Evolutionary conservation across 2,113 vertebrate species (phyloP).

Genomic region (Tetraodon nigroviridis): DNA sequence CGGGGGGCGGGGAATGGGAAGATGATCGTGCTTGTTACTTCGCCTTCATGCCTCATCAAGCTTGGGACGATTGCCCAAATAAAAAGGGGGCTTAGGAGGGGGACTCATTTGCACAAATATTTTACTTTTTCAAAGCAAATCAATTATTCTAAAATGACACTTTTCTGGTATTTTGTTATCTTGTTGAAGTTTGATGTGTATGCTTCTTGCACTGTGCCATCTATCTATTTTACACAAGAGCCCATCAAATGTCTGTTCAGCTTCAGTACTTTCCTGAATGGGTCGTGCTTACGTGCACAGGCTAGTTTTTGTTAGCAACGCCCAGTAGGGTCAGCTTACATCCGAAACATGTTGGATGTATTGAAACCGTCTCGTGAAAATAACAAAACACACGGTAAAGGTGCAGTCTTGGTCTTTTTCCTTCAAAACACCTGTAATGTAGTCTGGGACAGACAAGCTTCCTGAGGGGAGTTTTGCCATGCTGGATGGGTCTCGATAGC

Average conservation of each 20-base stretch:
- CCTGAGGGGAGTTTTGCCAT: neutral
- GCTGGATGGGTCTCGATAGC: neutral
- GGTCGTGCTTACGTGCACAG: too few relatives aligned
- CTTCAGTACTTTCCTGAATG: too few relatives aligned
- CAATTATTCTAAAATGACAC: conserved; percentile 52
- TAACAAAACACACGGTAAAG: too few relatives aligned
- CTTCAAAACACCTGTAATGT: neutral
- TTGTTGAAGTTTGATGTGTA: neutral
- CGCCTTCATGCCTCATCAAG: conserved; percentile 66
- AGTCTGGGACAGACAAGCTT: neutral
- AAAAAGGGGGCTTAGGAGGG: conserved; percentile 13
- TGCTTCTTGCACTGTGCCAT: neutral
- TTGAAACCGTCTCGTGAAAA: too few relatives aligned
- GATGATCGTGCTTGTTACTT: conserved; percentile 58
- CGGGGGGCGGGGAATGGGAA: conserved; percentile 17
- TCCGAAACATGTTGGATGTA: too few relatives aligned
- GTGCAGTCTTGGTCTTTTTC: neutral
- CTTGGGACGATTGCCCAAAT: conserved; percentile 50
- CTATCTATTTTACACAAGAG: too few relatives aligned
- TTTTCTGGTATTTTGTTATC: neutral
- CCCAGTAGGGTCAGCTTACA: too few relatives aligned
- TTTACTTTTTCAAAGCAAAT: neutral
- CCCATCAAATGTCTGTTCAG: too few relatives aligned
- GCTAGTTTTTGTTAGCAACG: too few relatives aligned
- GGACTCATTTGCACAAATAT: too few relatives aligned